Base-by-base conservation (phyloP, 2,797 vertebrate genomes). In the Acipenser ruthenus region DNA sequence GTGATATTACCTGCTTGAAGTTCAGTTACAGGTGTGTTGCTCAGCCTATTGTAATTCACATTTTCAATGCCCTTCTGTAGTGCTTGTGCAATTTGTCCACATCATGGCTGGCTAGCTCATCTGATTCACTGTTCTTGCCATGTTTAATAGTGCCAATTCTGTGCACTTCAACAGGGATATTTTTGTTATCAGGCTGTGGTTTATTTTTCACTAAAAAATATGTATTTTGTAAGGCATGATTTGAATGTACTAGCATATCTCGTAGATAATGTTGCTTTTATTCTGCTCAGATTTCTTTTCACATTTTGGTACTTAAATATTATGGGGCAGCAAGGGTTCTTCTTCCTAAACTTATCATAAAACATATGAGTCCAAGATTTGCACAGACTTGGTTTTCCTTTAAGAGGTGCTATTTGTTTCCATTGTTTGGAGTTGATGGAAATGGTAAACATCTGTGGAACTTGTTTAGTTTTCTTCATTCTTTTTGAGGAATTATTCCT, bases 1-100 rank as follows among this genome's bases (percentile, higher is more conserved):
- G 69, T 71, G 6, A 70, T 64, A 59, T 70, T 72, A 51, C 68
- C 68, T 15, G 68, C 52, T 4, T 63, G 8, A 7, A 70, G n/a
- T 53, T 76, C 66, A 7, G 10, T 6, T 1, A 10, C 23, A 12
- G 70, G 60, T 50, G 63, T 74, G 15, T 50, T 50, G 0, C 56
- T 37, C 3, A 67, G 15, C 49, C 48, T 52, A 1, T 6, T 58
- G n/a, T 69, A 68, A n/a, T 13, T 67, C 6, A 60, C 0, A 7
- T 71, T 50, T 15, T 69, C 69, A 6, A 69, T 51, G 49, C 68
- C 71, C 47, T 65, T 56, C 23, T 37, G 51, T n/a, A 68, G 12
- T 37, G 65, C 47, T 60, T 23, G 66, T 3, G 63, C 60, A 23
- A 56, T 71, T 49, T 52, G 66, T 18, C 70, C 49, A 65, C 64